phyloP scores from a whole-genome alignment of 2,888 invertebrate genomes.

The Microchrysa polita region DNA sequence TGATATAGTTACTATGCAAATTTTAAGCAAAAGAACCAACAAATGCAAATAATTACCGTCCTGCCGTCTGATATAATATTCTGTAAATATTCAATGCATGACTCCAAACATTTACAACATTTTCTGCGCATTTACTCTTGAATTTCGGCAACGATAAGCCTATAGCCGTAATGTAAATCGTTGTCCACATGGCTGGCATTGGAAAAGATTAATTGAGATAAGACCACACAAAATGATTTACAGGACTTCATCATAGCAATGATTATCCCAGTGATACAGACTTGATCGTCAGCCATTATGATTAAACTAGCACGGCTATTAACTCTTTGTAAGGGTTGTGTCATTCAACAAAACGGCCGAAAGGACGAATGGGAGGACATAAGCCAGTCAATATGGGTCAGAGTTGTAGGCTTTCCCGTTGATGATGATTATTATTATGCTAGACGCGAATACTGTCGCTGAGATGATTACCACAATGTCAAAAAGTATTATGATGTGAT shows the following conservation, averaged over 20 bases:
- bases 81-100: too few species aligned
- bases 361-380: not conserved
- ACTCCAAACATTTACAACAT: too few species aligned
- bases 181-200: too few species aligned
- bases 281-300: not conserved
- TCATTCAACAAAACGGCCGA: not conserved
- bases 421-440: constrained; percentile 8
- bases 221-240: not conserved
- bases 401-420: not conserved
- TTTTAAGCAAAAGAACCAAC: too few species aligned
- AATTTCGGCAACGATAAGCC: too few species aligned
- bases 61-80: too few species aligned
- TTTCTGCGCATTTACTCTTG: too few species aligned
- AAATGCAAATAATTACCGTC: too few species aligned
- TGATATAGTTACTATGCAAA: too few species aligned
- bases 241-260: not conserved
- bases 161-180: too few species aligned
- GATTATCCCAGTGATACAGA: not conserved
- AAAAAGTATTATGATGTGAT: constrained; percentile 4
- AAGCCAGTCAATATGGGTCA: not conserved
- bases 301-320: not conserved
- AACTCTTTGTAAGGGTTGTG: not conserved
- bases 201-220: constrained; percentile 10
- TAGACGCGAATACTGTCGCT: not conserved
- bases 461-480: not conserved